Percentiles rank a stretch among this genome's conserved stretches.
phyloP scores from a whole-genome alignment of 2,797 vertebrate genomes.

The Oreochromis grahami region DNA sequence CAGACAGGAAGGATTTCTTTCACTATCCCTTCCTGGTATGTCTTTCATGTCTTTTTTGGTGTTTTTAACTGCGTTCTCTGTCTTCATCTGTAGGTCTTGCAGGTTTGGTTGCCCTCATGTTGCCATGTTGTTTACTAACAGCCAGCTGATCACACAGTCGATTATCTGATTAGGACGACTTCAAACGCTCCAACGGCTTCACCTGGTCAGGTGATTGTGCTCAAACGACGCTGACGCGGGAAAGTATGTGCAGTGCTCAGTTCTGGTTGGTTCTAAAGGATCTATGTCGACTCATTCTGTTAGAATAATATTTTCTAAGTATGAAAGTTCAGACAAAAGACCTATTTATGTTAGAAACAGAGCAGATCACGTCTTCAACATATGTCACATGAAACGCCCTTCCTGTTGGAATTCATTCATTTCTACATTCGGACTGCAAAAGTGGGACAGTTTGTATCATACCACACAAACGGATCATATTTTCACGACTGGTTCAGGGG shows the following conservation, averaged over 20 bases:
- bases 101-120: neutral
- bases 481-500: neutral
- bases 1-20: neutral
- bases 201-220: neutral
- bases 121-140: slow-evolving; percentile 33
- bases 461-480: neutral
- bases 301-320: neutral
- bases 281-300: neutral
- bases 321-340: neutral
- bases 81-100: neutral
- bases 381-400: neutral
- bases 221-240: neutral
- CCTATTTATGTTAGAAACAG: neutral
- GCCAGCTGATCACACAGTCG: neutral
- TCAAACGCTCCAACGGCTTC: neutral
- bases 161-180: neutral
- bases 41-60: neutral
- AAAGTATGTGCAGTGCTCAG: neutral
- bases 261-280: neutral
- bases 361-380: neutral
- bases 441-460: neutral
- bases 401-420: neutral
- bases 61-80: neutral
- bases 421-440: neutral
- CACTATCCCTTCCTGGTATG: neutral